Evolutionary conservation across 2,113 vertebrate species (phyloP).

Genomic region (Menidia beryllina): DNA sequence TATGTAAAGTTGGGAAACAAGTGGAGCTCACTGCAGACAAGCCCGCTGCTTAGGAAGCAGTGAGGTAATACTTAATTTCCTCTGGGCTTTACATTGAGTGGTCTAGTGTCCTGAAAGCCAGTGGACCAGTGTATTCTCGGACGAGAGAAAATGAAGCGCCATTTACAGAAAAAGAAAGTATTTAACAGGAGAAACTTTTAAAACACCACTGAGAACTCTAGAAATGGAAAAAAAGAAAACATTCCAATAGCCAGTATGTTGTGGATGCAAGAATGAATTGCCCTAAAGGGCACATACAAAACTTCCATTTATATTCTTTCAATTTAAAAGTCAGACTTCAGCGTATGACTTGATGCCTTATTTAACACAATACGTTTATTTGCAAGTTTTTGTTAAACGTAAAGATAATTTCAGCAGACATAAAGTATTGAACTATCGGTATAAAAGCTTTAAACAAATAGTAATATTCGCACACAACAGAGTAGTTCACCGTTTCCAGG

Average conservation of each 20-base stretch:
- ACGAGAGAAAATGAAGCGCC: too few relatives aligned
- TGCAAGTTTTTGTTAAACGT: fast-evolving
- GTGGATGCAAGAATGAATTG: too few relatives aligned
- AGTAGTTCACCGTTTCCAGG: too few relatives aligned
- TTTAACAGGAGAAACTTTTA: background rate
- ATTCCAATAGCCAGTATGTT: too few relatives aligned
- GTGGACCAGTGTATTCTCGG: too few relatives aligned
- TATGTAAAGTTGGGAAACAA: conserved; percentile 14
- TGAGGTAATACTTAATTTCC: conserved; percentile 40
- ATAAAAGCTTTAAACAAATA: background rate
- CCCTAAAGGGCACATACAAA: background rate
- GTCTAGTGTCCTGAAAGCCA: background rate
- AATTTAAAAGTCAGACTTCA: background rate
- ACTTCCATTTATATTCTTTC: background rate
- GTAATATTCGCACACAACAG: background rate
- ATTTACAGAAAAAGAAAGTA: too few relatives aligned
- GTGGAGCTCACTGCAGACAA: conserved; percentile 22
- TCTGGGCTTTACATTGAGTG: background rate
- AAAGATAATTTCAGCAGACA: conserved; percentile 13
- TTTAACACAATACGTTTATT: background rate
- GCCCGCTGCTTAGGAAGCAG: conserved; percentile 15
- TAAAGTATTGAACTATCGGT: background rate
- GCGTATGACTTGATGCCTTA: fast-evolving
- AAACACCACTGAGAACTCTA: background rate
- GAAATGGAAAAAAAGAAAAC: background rate